Percentiles rank a stretch among this genome's conserved stretches.
Evolutionary conservation across 2,113 vertebrate genomes (phyloP).

Genomic region (Pteruthius melanotis): DNA sequence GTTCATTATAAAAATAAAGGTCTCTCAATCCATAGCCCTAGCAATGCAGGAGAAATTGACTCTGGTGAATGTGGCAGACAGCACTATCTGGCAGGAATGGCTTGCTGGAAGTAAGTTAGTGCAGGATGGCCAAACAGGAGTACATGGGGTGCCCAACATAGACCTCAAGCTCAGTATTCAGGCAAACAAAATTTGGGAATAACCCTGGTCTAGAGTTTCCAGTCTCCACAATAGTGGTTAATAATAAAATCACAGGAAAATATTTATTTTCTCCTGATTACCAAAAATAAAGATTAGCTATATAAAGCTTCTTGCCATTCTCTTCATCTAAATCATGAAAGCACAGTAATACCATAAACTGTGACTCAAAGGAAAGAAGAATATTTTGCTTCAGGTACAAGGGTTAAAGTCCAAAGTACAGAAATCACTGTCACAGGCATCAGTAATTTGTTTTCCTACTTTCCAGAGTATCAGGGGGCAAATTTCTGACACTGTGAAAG

Average conservation of each 20-base stretch:
- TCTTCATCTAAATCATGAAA: not conserved
- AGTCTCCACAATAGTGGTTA: not conserved
- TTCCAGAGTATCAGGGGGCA: not conserved
- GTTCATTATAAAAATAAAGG: not conserved
- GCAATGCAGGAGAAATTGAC: not conserved
- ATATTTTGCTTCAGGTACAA: not conserved
- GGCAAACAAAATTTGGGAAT: not conserved
- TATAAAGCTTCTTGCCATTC: not conserved
- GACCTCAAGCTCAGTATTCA: not conserved
- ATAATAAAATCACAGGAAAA: not conserved
- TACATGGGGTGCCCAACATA: fast-evolving
- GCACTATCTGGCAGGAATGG: not conserved
- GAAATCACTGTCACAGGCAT: not conserved
- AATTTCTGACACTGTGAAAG: not conserved
- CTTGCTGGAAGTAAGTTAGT: not conserved
- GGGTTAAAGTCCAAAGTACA: not conserved
- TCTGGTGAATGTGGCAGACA: not conserved
- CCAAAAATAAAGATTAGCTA: not conserved
- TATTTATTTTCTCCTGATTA: not conserved
- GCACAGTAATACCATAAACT: not conserved
- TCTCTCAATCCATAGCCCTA: not conserved
- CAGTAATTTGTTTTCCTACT: not conserved
- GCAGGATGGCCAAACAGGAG: not conserved
- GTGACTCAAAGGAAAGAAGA: not conserved
- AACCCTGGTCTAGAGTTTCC: not conserved